Percentiles rank a stretch among this genome's conserved stretches.
phyloP scores from a whole-genome alignment of 1,140 invertebrate genomes.

The Venustaconcha ellipsiformis region DNA sequence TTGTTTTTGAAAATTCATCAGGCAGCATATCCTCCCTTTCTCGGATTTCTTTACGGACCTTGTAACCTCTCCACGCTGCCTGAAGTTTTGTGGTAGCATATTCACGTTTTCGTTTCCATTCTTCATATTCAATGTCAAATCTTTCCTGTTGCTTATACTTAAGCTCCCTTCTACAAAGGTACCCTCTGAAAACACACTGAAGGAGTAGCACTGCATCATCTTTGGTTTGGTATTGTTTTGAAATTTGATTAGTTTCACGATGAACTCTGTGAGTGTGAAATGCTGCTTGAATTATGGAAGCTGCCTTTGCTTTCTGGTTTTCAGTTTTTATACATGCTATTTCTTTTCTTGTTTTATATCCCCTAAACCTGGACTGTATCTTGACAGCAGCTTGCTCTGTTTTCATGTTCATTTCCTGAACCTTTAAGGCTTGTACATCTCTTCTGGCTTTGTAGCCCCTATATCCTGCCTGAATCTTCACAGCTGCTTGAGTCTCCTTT shows the following conservation, averaged over 20 bases:
- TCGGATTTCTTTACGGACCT: constrained; percentile 13
- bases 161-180: not conserved
- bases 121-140: constrained; percentile 19
- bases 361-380: constrained; percentile 20
- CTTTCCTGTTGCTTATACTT: constrained; percentile 6
- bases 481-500: constrained; percentile 19
- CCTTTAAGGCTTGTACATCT: not conserved
- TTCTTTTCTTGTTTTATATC: constrained; percentile 17
- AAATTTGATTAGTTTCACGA: too few relatives aligned
- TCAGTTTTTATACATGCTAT: constrained; percentile 25
- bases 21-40: too few relatives aligned
- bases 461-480: constrained; percentile 14
- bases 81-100: constrained; percentile 20
- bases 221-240: too few relatives aligned
- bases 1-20: too few relatives aligned
- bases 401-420: constrained; percentile 13
- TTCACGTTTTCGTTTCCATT: constrained; percentile 8
- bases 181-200: too few relatives aligned
- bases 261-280: too few relatives aligned
- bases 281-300: not conserved
- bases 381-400: constrained; percentile 12
- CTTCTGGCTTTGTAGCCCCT: constrained; percentile 18
- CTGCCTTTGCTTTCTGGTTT: constrained; percentile 15
- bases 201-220: too few relatives aligned
- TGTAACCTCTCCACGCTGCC: constrained; percentile 24